Base-by-base conservation (phyloP, 2,888 invertebrate genomes). In the Microplitis manilae region DNA sequence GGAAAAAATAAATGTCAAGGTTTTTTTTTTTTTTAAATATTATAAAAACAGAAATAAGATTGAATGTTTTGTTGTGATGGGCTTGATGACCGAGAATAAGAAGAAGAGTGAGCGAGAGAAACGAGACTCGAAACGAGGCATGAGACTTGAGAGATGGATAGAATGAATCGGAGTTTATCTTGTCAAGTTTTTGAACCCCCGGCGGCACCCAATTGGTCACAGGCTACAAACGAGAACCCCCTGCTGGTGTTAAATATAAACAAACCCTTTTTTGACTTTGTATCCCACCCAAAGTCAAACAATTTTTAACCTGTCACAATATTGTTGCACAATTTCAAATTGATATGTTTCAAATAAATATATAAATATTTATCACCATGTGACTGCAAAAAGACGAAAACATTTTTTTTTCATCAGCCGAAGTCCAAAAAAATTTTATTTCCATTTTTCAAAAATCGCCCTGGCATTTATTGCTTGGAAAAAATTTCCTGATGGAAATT, bases 131-230 rank as follows among this genome's bases (percentile, higher is more conserved):
- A 62, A 62, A 62, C 17, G 65, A 65, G 65, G 8, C 38, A 20
- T 30, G 50, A 50, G 50, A 65, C 20, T 13, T 13, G 65, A 38
- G 38, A 67, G 67, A 30, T 20, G 41, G 40, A 69, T 38, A 61
- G 65, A 65, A 65, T 65, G 65, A 30, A 65, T 65, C 20, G 65
- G 30, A 65, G 65, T 65, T 65, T 65, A 65, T 65, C 65, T 65
- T 65, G 30, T 65, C 38, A 30, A 65, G 67, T 62, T 81, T 50
- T 40, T 13, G 67, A 78, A 78, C 79, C 84, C 86, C 85, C 78
- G 81, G 79, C 65, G 86, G 74, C 61, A 39, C n/a, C 83, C 87
- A 86, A 87, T 87, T 87, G 87, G 87, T 85, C 85, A 86, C 76
- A 60, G 83, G 71, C 83, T 84, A 85, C 84, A 86, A 50, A 87